Conservation (phyloP, 2,113 vertebrate genomes). For the Hassar affinis region DNA sequence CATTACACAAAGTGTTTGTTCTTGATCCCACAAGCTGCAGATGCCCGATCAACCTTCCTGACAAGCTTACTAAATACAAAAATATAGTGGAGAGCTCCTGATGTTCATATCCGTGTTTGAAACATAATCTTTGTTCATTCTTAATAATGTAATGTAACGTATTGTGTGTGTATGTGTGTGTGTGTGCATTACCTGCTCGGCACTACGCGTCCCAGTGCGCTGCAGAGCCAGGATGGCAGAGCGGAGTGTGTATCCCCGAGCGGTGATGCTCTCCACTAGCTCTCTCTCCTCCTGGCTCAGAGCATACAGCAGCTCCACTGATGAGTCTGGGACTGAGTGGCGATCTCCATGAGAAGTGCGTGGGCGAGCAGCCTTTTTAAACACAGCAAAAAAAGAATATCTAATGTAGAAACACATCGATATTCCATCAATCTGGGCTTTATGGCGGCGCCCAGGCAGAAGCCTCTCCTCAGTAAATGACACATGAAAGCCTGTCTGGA, state of each 20-base stretch:
- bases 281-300: constrained; percentile 89
- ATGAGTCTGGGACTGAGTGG: constrained; percentile 66
- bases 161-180: too few relatives aligned
- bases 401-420: too few relatives aligned
- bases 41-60: not conserved
- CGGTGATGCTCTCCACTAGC: constrained; percentile 82
- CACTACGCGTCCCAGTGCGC: constrained; percentile 81
- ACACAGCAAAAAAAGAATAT: not conserved
- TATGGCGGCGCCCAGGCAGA: too few relatives aligned
- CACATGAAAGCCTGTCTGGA: too few relatives aligned
- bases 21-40: not conserved
- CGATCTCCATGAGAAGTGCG: constrained; percentile 54
- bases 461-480: too few relatives aligned
- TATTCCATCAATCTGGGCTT: too few relatives aligned
- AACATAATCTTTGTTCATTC: not conserved
- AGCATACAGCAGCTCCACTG: constrained; percentile 80
- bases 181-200: constrained; percentile 85
- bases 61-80: not conserved
- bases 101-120: not conserved
- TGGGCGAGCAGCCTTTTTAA: constrained; percentile 56
- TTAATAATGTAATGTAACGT: not conserved
- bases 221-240: constrained; percentile 88
- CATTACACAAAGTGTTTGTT: not conserved
- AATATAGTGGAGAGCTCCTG: not conserved
- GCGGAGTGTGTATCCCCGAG: constrained; percentile 80